Conservation (phyloP, 2,888 invertebrate species). For the Schrankia costaestrigalis region DNA sequence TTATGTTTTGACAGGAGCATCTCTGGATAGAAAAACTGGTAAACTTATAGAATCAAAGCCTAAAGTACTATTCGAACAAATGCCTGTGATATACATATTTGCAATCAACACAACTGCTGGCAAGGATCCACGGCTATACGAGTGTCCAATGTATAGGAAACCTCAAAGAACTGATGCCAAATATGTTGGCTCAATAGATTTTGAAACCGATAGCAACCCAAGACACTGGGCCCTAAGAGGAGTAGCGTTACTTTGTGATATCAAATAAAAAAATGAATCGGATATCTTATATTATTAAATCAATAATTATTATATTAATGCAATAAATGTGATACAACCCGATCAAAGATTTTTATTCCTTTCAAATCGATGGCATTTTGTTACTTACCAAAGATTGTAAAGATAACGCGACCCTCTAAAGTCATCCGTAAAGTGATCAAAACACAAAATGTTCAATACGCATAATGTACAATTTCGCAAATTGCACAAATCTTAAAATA, state of each 20-base stretch:
- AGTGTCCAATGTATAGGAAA: constrained; percentile 98
- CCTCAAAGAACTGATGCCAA: constrained; percentile 96
- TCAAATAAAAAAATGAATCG: constrained; percentile 85
- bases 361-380: too few species aligned
- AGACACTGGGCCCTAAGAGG: constrained; percentile 97
- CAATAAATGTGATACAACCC: too few species aligned
- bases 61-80: constrained; percentile 95
- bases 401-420: too few species aligned
- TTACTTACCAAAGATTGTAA: too few species aligned
- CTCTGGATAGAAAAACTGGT: constrained; percentile 91
- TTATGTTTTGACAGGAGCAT: constrained; percentile 82
- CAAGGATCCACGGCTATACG: constrained; percentile 94
- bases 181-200: constrained; percentile 96
- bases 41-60: constrained; percentile 96
- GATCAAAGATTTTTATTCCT: too few species aligned
- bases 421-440: too few species aligned
- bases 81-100: constrained; percentile 98
- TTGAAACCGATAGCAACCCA: constrained; percentile 95
- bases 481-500: too few species aligned
- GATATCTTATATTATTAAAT: background rate
- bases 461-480: too few species aligned
- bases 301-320: too few species aligned
- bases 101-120: constrained; percentile 96
- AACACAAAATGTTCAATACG: too few species aligned
- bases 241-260: constrained; percentile 97